phyloP scores from a whole-genome alignment of 2,888 invertebrate species.

The Sesia bembeciformis region DNA sequence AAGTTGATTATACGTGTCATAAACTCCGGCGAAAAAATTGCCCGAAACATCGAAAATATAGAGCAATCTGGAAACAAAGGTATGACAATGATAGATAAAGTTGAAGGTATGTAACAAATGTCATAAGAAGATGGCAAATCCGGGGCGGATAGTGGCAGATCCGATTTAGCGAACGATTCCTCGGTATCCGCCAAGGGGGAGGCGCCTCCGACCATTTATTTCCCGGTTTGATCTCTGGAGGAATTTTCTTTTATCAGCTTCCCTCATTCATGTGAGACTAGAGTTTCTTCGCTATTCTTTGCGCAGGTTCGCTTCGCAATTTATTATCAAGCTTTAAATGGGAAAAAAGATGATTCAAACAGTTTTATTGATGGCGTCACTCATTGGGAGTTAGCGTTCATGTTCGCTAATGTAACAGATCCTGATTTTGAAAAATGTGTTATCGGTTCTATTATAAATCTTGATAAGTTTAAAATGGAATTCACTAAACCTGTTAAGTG shows the following conservation, averaged over 20 bases:
- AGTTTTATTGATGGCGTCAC: conserved; percentile 15
- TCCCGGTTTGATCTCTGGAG: conserved; percentile 42
- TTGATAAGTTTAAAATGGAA: no score
- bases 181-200: conserved; percentile 10
- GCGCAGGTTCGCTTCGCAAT: conserved; percentile 9
- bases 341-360: conserved; percentile 14
- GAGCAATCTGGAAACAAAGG: conserved; percentile 3
- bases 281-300: conserved; percentile 20
- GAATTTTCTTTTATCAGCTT: conserved; percentile 45
- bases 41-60: conserved; percentile 1
- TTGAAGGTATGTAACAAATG: conserved; percentile 42
- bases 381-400: conserved; percentile 5
- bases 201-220: conserved; percentile 36
- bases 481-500: no score
- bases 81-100: conserved; percentile 44
- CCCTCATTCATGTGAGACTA: conserved; percentile 40
- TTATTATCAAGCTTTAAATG: conserved; percentile 5
- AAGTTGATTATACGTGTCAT: no score
- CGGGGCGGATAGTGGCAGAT: conserved; percentile 24
- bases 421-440: neutral
- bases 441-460: neutral
- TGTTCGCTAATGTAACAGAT: conserved; percentile 10
- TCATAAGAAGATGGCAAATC: conserved; percentile 35
- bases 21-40: no score
- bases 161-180: conserved; percentile 18